Conservation (phyloP, 53 echinoderm and acorn worm genomes). For the Holothuria leucospilota region DNA sequence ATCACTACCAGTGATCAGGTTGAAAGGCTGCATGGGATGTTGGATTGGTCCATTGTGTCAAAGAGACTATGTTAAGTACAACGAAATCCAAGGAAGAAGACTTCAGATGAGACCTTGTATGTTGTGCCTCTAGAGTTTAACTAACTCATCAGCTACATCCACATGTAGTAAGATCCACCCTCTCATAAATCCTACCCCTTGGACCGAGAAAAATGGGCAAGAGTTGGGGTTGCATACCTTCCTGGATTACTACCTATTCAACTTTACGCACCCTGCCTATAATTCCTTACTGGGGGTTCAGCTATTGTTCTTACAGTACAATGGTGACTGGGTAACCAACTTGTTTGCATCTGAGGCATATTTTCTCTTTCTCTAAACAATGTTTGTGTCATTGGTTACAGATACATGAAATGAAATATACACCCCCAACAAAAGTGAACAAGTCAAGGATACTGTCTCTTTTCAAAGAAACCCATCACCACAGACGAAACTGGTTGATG, state of each 20-base stretch:
- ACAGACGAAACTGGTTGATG: slow-evolving; percentile 30
- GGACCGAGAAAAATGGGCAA: no score
- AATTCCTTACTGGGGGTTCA: neutral
- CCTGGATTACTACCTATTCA: neutral
- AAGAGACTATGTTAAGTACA: no score
- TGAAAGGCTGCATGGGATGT: no score
- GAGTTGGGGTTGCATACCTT: neutral
- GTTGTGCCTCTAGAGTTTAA: no score
- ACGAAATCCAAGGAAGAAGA: no score
- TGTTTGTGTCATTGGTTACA: slow-evolving; percentile 38
- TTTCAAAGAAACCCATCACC: slow-evolving; percentile 21
- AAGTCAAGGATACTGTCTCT: slow-evolving; percentile 24
- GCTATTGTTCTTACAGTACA: neutral
- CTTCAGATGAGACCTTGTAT: no score
- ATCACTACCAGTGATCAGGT: no score
- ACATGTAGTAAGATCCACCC: no score
- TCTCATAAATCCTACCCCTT: no score
- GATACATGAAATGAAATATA: slow-evolving; percentile 43
- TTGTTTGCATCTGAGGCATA: slow-evolving; percentile 11
- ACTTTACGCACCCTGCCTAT: neutral
- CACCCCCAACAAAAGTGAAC: slow-evolving; percentile 24
- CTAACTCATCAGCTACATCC: no score
- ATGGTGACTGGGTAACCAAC: neutral
- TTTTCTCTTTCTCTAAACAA: slow-evolving; percentile 19
- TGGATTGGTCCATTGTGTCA: no score